phyloP scores from a whole-genome alignment of 2,113 vertebrate genomes.

The Alexandromys fortis region DNA sequence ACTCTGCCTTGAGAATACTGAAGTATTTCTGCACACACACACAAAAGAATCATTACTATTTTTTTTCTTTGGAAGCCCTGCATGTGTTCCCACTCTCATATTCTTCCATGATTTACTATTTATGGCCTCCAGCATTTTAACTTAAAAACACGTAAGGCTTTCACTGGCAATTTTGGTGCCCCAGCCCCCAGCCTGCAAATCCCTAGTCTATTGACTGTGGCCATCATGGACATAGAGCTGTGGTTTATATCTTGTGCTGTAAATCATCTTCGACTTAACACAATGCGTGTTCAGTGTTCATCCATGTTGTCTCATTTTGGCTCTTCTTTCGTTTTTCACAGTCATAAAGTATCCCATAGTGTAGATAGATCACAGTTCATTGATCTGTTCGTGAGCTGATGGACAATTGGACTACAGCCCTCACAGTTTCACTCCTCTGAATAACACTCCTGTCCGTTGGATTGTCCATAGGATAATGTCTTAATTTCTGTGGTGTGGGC shows the following conservation, averaged over 20 bases:
- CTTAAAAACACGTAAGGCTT: not conserved
- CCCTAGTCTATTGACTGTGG: not conserved
- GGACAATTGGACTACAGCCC: not conserved
- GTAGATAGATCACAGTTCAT: not conserved
- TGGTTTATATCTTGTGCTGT: not conserved
- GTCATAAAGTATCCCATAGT: not conserved
- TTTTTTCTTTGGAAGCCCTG: not conserved
- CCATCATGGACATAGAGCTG: not conserved
- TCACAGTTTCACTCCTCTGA: not conserved
- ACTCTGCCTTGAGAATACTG: not conserved
- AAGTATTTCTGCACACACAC: not conserved
- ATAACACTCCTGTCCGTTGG: not conserved
- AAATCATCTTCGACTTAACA: not conserved
- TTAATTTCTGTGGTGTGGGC: not conserved
- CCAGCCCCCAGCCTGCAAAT: too few relatives aligned
- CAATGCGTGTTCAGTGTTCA: not conserved
- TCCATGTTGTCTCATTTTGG: not conserved
- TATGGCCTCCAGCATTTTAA: not conserved
- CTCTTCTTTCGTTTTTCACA: not conserved
- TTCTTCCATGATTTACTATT: not conserved
- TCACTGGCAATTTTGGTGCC: not conserved
- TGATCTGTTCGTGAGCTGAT: not conserved
- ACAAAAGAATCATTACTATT: too few relatives aligned
- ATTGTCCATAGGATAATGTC: not conserved
- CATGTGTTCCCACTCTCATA: not conserved